Evolutionary conservation across 2,888 invertebrate species (phyloP), one percentile per base, ranked within the genome.

Genomic region (Caenorhabditis sp.): DNA sequence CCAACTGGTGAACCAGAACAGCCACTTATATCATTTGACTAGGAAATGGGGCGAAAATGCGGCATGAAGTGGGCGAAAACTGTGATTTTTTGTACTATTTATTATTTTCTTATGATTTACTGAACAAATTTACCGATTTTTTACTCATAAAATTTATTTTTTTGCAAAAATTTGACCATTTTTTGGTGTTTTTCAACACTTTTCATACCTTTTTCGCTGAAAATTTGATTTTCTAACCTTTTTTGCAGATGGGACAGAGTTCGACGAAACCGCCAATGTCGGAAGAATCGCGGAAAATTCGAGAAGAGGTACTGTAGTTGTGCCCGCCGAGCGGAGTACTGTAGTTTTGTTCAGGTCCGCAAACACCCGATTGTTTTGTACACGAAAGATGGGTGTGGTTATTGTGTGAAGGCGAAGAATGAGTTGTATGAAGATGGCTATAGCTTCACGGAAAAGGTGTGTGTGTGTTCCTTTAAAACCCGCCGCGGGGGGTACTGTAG

Each of bases 361-460:
- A 19, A 69, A 27, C 64, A 69, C 55, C 83, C 84, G 0, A 81
- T 86, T 10, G 84, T 86, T 4, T 58, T 86, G 49, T 86, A 84
- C 71, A 78, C 84, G 19, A 87, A 84, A 58, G 78, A 83, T 19
- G 62, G 77, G 23, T 86, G 86, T 61, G 81, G 81, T 6, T 86
- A 85, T 62, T 86, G 86, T 69, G 83, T 79, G 43, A 67, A 72
- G 62, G 86, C 86, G 12, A 84, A 84, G 58, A 76, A 79, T 43
- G 72, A 84, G 24, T 59, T 86, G 43, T 67, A 66, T n/a, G 80
- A 83, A 53, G 81, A 84, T 53, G 69, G 76, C 10, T 78, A 86
- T 24, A 51, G 53, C 3, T 86, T 70, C 49, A 71, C 69, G 12
- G 83, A 84, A 62, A 81, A 80, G 64, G 82, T 84, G 19, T 49